A percentile compares a stretch with the other conserved stretches of the same genome.
These are phyloP conservation scores for Eptesicus fuscus DNA, from an alignment of 2,113 vertebrate genomes.

Conservation along the genomic window DNA sequence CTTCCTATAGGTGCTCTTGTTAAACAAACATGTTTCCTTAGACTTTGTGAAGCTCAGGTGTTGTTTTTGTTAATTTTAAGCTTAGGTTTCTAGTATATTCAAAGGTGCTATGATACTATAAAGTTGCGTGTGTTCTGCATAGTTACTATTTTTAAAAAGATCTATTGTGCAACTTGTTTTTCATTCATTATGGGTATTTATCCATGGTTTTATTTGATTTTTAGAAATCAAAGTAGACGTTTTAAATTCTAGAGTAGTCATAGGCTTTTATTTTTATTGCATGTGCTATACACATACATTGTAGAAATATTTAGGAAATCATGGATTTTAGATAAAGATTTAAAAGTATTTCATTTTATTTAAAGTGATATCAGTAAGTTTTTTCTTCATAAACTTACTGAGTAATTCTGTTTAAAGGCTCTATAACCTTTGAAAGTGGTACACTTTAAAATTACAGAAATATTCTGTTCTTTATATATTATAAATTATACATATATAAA, in stretches of 20 bases:
- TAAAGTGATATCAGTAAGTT: conserved; percentile 44
- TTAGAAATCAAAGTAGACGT: not conserved
- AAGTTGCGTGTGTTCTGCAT: conserved; percentile 47
- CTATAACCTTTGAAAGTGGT: conserved; percentile 55
- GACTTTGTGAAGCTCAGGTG: not conserved
- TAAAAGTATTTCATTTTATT: conserved; percentile 72
- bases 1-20: not conserved
- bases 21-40: not conserved
- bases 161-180: conserved; percentile 48
- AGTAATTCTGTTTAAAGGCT: conserved; percentile 51
- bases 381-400: not conserved
- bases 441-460: conserved; percentile 27
- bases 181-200: conserved; percentile 13
- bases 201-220: not conserved
- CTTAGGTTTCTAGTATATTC: conserved; percentile 36
- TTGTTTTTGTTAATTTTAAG: conserved; percentile 11
- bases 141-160: conserved; percentile 53
- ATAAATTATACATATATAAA: not conserved
- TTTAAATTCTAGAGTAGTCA: not conserved
- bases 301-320: conserved; percentile 35
- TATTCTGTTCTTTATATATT: not conserved
- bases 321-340: conserved; percentile 64
- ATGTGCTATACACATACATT: not conserved
- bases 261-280: not conserved
- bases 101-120: conserved; percentile 48